Percentiles rank a stretch among this genome's conserved stretches.
These are phyloP conservation scores for Trichomalopsis sarcophagae DNA, from an alignment of 1,140 invertebrate species.

Conservation along the genomic window DNA sequence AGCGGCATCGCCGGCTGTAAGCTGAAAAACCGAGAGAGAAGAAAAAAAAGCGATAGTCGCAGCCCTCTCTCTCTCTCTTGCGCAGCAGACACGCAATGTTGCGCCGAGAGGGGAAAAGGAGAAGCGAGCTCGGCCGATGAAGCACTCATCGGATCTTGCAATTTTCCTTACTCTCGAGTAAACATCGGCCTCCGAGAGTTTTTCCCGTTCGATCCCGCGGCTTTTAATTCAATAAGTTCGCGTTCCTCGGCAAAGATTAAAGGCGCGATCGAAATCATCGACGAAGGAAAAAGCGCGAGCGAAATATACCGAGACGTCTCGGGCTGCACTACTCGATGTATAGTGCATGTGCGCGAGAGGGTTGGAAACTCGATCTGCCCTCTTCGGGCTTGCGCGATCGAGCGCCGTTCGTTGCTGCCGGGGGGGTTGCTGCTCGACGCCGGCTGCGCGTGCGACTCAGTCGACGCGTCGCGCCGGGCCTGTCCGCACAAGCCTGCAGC, in stretches of 20 bases:
- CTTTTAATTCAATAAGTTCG: neutral
- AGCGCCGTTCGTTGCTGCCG: neutral
- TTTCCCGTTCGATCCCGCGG: neutral
- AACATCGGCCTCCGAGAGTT: neutral
- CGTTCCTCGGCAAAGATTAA: too few species aligned
- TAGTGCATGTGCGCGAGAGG: neutral
- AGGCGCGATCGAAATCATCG: too few species aligned
- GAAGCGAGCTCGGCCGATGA: neutral
- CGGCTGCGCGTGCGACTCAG: slow-evolving; percentile 53
- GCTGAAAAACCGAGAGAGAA: neutral
- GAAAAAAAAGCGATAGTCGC: slow-evolving; percentile 6
- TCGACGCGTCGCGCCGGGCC: slow-evolving; percentile 57
- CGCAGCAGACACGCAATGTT: neutral
- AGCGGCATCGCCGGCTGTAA: neutral
- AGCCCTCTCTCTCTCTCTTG: too few species aligned
- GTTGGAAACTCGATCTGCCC: slow-evolving; percentile 20
- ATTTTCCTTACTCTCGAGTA: neutral
- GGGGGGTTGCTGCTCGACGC: slow-evolving; percentile 55
- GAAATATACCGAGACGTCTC: neutral
- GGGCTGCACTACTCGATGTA: too few species aligned
- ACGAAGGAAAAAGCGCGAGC: too few species aligned
- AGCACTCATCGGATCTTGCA: slow-evolving; percentile 7
- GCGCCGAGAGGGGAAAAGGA: neutral
- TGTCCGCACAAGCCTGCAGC: slow-evolving; percentile 37
- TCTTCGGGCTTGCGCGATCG: slow-evolving; percentile 5